Base-by-base conservation (phyloP, 2,113 vertebrate species). In the Notothenia rossii region DNA sequence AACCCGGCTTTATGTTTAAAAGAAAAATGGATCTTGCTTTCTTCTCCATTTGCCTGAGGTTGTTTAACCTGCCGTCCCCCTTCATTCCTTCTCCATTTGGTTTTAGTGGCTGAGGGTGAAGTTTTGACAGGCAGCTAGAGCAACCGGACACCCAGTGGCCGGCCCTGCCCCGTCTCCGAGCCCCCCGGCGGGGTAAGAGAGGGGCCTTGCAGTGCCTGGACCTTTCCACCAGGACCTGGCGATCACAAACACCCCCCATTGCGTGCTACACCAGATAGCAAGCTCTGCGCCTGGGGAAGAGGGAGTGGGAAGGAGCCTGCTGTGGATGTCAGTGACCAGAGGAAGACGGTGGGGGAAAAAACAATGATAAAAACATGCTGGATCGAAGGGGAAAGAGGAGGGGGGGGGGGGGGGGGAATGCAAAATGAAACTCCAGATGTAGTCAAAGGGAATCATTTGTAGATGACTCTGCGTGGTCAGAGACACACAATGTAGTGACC, bases 101-200 rank as follows among this genome's bases (percentile, higher is more conserved):
- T 89, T 85, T 75, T 80, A 78, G 72, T 92, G 86, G 91, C 92
- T 93, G 76, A 86, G 78, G 90, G 91, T 79, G 61, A 86, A 77
- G 83, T 87, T 91, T 91, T 94, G 94, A 95, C 87, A 92, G 94
- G 91, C 94, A 92, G 91, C 84, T 82, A 45, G 75, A 87, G 93
- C 90, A 94, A 95, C 87, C 60, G 61, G 88, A 95, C 90, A 95
- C 94, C 90, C 89, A 1, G 93, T 86, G 90, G 88, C 77, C 81
- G 62, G 81, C 83, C 74, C 81, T 91, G 89, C 83, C 92, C 90
- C 71, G 74, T 91, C 90, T 94, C 76, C 53, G 54, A 88, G 87
- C 89, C 93, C 90, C 94, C 86, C 75, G 86, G 93, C 90, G 88
- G 79, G 87, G 86, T 86, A 91, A 77, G 70, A 77, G 70, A 74